phyloP scores from a whole-genome alignment of 2,888 invertebrate species.

The Drepanosiphum platanoidis region DNA sequence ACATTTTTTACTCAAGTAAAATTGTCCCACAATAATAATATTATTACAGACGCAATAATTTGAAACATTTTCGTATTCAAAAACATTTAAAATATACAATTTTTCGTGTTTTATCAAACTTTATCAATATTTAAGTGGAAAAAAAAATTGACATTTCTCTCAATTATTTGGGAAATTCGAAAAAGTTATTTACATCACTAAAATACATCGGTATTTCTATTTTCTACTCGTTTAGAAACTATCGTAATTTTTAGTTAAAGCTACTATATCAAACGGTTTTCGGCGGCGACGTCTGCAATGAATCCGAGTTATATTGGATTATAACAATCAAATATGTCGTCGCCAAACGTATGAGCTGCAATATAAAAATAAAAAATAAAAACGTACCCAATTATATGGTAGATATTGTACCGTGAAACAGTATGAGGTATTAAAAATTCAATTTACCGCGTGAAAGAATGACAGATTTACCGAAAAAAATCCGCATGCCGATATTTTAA shows the following conservation, averaged over 20 bases:
- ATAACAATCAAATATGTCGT: constrained; percentile 63
- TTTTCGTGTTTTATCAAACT: too few species aligned
- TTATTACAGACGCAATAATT: neutral
- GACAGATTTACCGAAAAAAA: constrained; percentile 61
- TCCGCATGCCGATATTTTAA: constrained; percentile 61
- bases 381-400: neutral
- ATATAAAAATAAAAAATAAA: constrained; percentile 1
- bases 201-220: too few species aligned
- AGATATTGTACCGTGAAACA: neutral
- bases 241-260: too few species aligned
- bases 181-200: too few species aligned
- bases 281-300: neutral
- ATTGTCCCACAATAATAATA: neutral
- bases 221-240: too few species aligned
- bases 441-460: constrained; percentile 59
- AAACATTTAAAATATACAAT: too few species aligned
- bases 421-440: neutral
- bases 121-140: too few species aligned
- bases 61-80: too few species aligned
- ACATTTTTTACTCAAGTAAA: neutral
- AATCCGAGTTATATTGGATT: constrained; percentile 59
- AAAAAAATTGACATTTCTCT: too few species aligned
- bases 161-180: too few species aligned
- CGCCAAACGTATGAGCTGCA: constrained; percentile 60
- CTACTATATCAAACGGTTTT: too few species aligned